Percentiles rank a stretch among this genome's conserved stretches.
Evolutionary conservation across 2,797 vertebrate genomes (phyloP).

Genomic region (Oceanodroma leucorhoa): DNA sequence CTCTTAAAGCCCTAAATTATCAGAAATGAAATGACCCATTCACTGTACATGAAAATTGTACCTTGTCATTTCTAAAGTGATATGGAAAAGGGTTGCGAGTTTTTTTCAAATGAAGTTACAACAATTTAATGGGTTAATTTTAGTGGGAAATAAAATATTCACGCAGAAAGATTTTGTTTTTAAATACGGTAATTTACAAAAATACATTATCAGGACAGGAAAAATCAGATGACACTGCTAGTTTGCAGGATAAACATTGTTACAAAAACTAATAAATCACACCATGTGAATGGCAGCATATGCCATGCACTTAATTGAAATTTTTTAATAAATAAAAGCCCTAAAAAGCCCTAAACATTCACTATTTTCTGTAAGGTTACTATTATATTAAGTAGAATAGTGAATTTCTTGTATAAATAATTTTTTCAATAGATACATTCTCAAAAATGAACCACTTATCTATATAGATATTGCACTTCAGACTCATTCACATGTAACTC

Average conservation of each 20-base stretch:
- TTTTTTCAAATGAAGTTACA: conserved; percentile 12
- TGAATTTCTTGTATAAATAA: conserved; percentile 42
- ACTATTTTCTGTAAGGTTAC: conserved; percentile 46
- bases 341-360: conserved; percentile 45
- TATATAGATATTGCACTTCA: conserved; percentile 68
- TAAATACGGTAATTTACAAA: conserved; percentile 47
- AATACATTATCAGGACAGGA: conserved; percentile 49
- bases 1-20: conserved; percentile 31
- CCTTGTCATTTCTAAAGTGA: not conserved
- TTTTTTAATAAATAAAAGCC: conserved; percentile 56
- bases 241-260: not conserved
- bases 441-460: conserved; percentile 52
- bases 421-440: conserved; percentile 46
- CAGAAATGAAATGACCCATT: conserved; percentile 28
- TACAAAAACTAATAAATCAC: conserved; percentile 45
- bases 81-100: not conserved
- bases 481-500: conserved; percentile 51
- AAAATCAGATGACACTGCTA: conserved; percentile 3
- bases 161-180: not conserved
- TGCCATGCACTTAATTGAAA: conserved; percentile 17
- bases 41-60: not conserved
- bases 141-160: not conserved
- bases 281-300: conserved; percentile 44
- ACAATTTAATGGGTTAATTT: not conserved
- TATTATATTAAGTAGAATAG: conserved; percentile 26